A percentile compares a stretch with the other conserved stretches of the same genome.
Conservation (phyloP, 1,140 invertebrate genomes). For the Drosophila tsacasi region DNA sequence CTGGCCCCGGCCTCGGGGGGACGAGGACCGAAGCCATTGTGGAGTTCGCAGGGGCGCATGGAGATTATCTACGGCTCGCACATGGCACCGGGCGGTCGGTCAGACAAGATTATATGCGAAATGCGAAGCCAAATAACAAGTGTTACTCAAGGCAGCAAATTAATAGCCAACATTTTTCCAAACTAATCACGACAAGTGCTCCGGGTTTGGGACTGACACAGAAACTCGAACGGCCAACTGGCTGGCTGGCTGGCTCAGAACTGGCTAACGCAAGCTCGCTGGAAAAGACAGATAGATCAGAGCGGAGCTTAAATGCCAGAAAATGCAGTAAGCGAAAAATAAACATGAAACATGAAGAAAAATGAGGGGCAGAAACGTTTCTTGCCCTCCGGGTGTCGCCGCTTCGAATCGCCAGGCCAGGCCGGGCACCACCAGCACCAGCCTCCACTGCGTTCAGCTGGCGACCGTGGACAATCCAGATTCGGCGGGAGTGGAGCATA, state of each 20-base stretch:
- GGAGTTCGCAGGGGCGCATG: conserved; percentile 27
- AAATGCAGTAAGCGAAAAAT: conserved; percentile 54
- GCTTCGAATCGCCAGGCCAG: conserved; percentile 8
- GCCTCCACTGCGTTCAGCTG: conserved; percentile 3
- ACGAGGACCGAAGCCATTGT: conserved; percentile 6
- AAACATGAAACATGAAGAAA: conserved; percentile 56
- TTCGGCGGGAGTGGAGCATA: conserved; percentile 41
- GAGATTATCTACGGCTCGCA: conserved; percentile 61
- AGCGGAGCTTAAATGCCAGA: conserved; percentile 47
- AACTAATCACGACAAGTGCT: conserved; percentile 69
- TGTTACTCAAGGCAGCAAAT: conserved; percentile 71
- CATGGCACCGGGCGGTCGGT: conserved; percentile 57
- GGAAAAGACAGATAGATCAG: conserved; percentile 49
- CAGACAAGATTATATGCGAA: conserved; percentile 65
- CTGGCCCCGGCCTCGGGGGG: neutral
- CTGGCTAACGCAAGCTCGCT: conserved; percentile 12
- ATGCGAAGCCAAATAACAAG: conserved; percentile 62
- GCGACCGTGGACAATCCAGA: conserved; percentile 18
- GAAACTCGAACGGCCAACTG: conserved; percentile 41
- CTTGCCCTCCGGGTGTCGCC: conserved; percentile 41
- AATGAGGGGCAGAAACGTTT: conserved; percentile 46
- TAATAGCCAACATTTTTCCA: conserved; percentile 70
- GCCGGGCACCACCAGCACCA: neutral
- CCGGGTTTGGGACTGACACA: conserved; percentile 46
- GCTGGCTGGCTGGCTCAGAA: conserved; percentile 1